Evolutionary conservation across 2,888 invertebrate genomes (phyloP).

Genomic region (Odontothrips loti): DNA sequence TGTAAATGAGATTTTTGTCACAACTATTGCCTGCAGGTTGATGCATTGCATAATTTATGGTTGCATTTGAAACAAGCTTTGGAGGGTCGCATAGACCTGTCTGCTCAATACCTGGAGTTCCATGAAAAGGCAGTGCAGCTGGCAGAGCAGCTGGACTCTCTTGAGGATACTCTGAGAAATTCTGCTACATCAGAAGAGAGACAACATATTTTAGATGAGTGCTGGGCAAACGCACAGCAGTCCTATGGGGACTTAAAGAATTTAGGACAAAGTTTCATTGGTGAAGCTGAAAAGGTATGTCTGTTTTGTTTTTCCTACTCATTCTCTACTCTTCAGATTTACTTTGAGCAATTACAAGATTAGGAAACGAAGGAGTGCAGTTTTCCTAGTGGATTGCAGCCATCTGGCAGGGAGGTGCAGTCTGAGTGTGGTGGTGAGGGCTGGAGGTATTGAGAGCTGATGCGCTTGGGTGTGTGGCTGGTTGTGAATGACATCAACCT

Average conservation of each 20-base stretch:
- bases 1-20: background rate
- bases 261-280: slow-evolving; percentile 6
- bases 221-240: background rate
- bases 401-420: too few species aligned
- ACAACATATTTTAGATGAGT: background rate
- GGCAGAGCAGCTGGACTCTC: slow-evolving; percentile 59
- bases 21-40: slow-evolving; percentile 45
- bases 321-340: background rate
- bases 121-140: slow-evolving; percentile 64
- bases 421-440: too few species aligned
- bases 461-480: too few species aligned
- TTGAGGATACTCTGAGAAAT: slow-evolving; percentile 49
- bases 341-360: background rate
- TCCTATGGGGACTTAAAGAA: background rate
- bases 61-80: slow-evolving; percentile 57
- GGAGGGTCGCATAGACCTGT: slow-evolving; percentile 61
- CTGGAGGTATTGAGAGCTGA: too few species aligned
- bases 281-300: background rate
- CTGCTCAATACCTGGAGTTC: slow-evolving; percentile 65
- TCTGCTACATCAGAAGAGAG: background rate
- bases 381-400: background rate
- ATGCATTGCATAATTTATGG: slow-evolving; percentile 61
- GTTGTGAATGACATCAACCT: background rate
- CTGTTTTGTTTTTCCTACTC: background rate
- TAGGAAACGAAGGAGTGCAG: background rate